Evolutionary conservation across 2,113 vertebrate species (phyloP).

Genomic region (Menidia beryllina): DNA sequence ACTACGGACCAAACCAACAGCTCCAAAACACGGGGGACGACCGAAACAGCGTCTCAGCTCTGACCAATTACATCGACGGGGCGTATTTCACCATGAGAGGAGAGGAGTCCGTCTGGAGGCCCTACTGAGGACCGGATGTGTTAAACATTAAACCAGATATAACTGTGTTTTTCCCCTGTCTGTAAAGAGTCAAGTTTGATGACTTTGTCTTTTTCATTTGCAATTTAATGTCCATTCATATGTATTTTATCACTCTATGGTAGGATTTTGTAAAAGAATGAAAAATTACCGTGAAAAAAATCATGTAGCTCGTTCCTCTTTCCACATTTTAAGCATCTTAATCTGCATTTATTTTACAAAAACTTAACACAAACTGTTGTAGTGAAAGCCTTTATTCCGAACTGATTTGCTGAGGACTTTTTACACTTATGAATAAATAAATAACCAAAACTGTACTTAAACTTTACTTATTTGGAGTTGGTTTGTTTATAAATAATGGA

Average conservation of each 20-base stretch:
- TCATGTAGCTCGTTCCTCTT: not conserved
- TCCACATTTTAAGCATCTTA: not conserved
- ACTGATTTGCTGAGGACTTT: too few relatives aligned
- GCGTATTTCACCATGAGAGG: constrained; percentile 63
- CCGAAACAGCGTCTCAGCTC: constrained; percentile 29
- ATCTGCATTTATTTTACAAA: not conserved
- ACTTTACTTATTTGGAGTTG: not conserved
- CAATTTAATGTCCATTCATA: too few relatives aligned
- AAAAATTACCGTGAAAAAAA: not conserved
- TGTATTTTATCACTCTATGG: not conserved
- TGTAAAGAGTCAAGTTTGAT: not conserved
- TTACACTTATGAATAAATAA: not conserved
- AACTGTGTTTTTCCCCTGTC: not conserved
- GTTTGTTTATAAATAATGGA: not conserved
- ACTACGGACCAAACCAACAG: constrained; percentile 62
- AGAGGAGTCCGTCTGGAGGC: constrained; percentile 77
- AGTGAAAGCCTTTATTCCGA: too few relatives aligned
- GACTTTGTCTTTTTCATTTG: not conserved
- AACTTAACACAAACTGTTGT: not conserved
- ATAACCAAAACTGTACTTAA: not conserved
- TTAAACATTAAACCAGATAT: not conserved
- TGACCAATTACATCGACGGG: constrained; percentile 69
- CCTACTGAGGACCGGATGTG: constrained; percentile 50
- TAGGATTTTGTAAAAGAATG: not conserved
- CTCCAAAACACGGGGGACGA: constrained; percentile 58